Conservation (phyloP, 2,888 invertebrate genomes). For the Chloromyia formosa region DNA sequence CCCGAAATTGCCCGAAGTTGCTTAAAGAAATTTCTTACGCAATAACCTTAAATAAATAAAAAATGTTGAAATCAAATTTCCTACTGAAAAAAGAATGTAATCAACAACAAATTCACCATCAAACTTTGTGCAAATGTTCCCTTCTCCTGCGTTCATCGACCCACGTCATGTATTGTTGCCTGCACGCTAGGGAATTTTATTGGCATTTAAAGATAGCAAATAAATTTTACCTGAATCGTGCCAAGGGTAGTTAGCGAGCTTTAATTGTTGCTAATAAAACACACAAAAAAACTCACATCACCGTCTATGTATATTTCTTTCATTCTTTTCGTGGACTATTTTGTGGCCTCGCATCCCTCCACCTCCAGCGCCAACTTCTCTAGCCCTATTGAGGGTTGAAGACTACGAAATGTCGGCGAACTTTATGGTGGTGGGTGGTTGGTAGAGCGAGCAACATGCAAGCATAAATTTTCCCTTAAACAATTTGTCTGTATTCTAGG, state of each 20-base stretch:
- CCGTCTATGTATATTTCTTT: conserved; percentile 1
- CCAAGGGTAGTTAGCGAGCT: conserved; percentile 36
- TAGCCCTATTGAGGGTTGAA: too few relatives aligned
- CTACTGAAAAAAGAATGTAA: too few relatives aligned
- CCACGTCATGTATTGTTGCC: not conserved
- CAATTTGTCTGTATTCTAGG: conserved; percentile 41
- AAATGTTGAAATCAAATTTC: too few relatives aligned
- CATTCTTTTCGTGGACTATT: too few relatives aligned
- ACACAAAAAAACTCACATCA: not conserved
- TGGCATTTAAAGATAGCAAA: conserved; percentile 33
- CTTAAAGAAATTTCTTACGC: too few relatives aligned
- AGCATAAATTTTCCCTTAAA: conserved; percentile 41
- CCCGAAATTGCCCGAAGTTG: too few relatives aligned
- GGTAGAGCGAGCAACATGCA: conserved; percentile 37
- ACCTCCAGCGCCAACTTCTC: too few relatives aligned
- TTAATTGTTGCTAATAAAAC: conserved; percentile 40
- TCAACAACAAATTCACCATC: too few relatives aligned
- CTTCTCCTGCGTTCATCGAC: not conserved
- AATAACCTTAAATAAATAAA: too few relatives aligned
- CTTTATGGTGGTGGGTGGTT: not conserved
- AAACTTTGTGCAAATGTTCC: too few relatives aligned
- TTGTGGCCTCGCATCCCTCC: too few relatives aligned
- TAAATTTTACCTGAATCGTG: conserved; percentile 32
- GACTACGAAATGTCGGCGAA: too few relatives aligned
- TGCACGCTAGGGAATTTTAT: conserved; percentile 32